Base-by-base conservation (phyloP, 2,797 vertebrate genomes). In the Darevskia nairensis region DNA sequence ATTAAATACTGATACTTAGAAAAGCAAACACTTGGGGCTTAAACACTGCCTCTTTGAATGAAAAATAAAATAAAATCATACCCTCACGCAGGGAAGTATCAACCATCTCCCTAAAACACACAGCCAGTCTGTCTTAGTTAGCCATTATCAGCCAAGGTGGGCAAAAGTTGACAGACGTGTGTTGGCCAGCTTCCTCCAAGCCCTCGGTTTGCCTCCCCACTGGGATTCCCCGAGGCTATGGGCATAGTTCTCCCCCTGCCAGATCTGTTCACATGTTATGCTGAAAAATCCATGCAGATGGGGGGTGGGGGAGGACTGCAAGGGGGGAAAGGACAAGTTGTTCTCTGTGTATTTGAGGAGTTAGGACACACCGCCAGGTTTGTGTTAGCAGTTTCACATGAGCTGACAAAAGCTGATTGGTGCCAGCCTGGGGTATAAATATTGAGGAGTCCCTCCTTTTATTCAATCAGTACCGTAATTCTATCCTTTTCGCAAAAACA, bases 381-480 rank as follows among this genome's bases (percentile, higher is more conserved):
- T 77, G 80, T 68, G 23, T 82, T 88, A 29, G n/a, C 41, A 85
- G 41, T 89, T 82, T 85, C 79, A 76, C 79, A 85, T 72, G 39
- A 74, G 50, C 77, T 72, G 68, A 89, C 76, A 86, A 89, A 89
- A 89, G 64, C 79, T 39, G n/a, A 41, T 59, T 6, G 61, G 11
- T 55, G 79, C 84, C 72, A 89, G 69, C 27, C 44, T 55, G 8
- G 84, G 59, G 55, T 35, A 76, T 85, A 69, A 85, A 82, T 13
- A 27, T 68, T 59, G 68, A 76, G 27, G 25, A 27, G 71, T 9
- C 13, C 32, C 41, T 78, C 46, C 85, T 79, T 86, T 35, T 66
- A 66, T 32, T 74, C 71, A 59, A 32, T 55, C 84, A 6, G 6
- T 46, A 78, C 25, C 68, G 84, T 81, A 82, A 86, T 87, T 21